Evolutionary conservation across 2,113 vertebrate species (phyloP).

Genomic region (Anoura caudifer): DNA sequence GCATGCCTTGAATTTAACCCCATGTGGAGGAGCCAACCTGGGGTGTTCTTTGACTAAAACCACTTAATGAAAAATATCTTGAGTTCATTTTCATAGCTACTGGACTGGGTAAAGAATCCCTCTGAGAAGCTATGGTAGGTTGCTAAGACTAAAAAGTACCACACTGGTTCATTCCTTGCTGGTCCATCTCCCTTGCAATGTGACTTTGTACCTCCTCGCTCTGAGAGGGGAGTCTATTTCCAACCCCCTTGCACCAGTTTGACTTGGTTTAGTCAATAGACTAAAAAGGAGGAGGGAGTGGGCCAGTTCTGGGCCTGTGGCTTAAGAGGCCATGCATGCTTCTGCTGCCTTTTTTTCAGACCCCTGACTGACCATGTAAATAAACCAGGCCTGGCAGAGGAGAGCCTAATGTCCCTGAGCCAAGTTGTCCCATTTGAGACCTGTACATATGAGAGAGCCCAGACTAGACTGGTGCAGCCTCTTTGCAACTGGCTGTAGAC

Average conservation of each 20-base stretch:
- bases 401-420: not conserved
- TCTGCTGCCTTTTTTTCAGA: not conserved
- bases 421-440: not conserved
- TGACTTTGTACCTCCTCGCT: not conserved
- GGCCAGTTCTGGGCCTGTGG: not conserved
- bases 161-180: not conserved
- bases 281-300: not conserved
- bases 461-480: not conserved
- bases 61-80: not conserved
- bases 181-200: not conserved
- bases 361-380: not conserved
- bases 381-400: not conserved
- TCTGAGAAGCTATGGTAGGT: not conserved
- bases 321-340: not conserved
- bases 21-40: not conserved
- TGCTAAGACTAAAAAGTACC: not conserved
- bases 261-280: not conserved
- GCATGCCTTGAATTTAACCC: not conserved
- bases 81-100: not conserved
- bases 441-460: not conserved
- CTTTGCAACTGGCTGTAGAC: not conserved
- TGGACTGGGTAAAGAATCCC: not conserved
- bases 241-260: not conserved
- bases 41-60: not conserved
- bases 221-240: not conserved